Evolutionary conservation across 2,113 vertebrate genomes (phyloP).

Genomic region (Azemiops feae): DNA sequence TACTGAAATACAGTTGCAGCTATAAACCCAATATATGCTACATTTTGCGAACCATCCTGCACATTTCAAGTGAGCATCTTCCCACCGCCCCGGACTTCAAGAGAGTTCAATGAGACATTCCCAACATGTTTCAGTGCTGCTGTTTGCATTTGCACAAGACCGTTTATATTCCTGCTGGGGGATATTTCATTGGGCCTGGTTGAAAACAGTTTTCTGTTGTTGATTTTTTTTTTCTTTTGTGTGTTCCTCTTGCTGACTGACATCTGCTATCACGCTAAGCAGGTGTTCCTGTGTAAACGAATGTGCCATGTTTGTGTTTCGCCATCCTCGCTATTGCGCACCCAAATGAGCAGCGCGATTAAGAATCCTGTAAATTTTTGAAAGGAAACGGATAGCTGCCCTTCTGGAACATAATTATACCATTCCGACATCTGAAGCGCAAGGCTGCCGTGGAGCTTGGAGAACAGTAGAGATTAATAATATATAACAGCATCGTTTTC

Average conservation of each 20-base stretch:
- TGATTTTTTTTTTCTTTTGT: conserved; percentile 79
- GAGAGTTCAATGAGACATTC: conserved; percentile 25
- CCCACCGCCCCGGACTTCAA: not conserved
- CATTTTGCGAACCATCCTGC: conserved; percentile 16
- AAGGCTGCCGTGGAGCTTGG: conserved; percentile 80
- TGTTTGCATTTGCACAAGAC: conserved; percentile 36
- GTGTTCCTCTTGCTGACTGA: conserved; percentile 94
- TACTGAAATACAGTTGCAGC: conserved; percentile 21
- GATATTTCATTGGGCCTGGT: conserved; percentile 46
- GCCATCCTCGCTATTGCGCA: conserved; percentile 88
- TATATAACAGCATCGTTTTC: conserved; percentile 97
- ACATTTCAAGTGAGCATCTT: not conserved
- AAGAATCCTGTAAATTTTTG: conserved; percentile 99
- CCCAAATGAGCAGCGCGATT: conserved; percentile 99
- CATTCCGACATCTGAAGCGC: conserved; percentile 91
- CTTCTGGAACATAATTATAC: conserved; percentile 99
- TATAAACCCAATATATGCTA: conserved; percentile 10
- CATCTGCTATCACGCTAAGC: conserved; percentile 99
- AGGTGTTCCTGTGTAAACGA: conserved; percentile 99
- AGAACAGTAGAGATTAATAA: conserved; percentile 99
- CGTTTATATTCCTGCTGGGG: conserved; percentile 40
- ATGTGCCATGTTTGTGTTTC: conserved; percentile 98
- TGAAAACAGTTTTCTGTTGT: conserved; percentile 72
- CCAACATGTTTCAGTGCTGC: not conserved
- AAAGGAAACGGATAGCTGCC: conserved; percentile 99